A percentile compares a stretch with the other conserved stretches of the same genome.
Evolutionary conservation across 2,888 invertebrate species (phyloP).

Genomic region (Microctonus hyperodae): DNA sequence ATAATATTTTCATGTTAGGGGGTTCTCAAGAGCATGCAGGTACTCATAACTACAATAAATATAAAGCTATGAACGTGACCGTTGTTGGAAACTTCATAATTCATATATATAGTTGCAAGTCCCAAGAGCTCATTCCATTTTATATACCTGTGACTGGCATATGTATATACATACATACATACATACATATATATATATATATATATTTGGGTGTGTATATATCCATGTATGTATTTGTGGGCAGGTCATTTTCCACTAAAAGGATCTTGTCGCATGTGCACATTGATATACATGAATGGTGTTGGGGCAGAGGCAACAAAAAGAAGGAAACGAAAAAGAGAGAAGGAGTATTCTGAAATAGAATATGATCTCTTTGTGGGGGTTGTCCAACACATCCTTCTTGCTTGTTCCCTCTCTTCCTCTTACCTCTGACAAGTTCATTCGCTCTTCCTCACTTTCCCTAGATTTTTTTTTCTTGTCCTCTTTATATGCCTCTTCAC

Average conservation of each 20-base stretch:
- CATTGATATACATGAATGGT: not conserved
- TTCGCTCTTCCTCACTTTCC: conserved; percentile 42
- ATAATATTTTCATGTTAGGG: too few relatives aligned
- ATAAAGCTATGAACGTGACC: too few relatives aligned
- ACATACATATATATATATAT: too few relatives aligned
- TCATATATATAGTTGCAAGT: too few relatives aligned
- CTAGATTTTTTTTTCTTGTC: not conserved
- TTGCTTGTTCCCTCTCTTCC: conserved; percentile 38
- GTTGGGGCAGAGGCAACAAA: not conserved
- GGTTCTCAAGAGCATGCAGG: too few relatives aligned
- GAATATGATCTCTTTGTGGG: conserved; percentile 44
- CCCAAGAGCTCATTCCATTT: too few relatives aligned
- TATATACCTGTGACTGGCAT: too few relatives aligned
- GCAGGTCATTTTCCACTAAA: conserved; percentile 25
- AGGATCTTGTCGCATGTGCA: not conserved
- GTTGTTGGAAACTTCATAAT: too few relatives aligned
- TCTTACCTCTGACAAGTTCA: conserved; percentile 24
- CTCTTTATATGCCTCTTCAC: not conserved
- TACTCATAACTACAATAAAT: too few relatives aligned
- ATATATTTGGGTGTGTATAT: too few relatives aligned
- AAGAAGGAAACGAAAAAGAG: not conserved
- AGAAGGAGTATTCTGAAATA: conserved; percentile 23
- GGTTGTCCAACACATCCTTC: conserved; percentile 41
- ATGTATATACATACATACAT: too few relatives aligned
- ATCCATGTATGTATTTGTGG: conserved; percentile 13